Conservation (phyloP, 2,888 invertebrate genomes). For the Oscheius sp. region DNA sequence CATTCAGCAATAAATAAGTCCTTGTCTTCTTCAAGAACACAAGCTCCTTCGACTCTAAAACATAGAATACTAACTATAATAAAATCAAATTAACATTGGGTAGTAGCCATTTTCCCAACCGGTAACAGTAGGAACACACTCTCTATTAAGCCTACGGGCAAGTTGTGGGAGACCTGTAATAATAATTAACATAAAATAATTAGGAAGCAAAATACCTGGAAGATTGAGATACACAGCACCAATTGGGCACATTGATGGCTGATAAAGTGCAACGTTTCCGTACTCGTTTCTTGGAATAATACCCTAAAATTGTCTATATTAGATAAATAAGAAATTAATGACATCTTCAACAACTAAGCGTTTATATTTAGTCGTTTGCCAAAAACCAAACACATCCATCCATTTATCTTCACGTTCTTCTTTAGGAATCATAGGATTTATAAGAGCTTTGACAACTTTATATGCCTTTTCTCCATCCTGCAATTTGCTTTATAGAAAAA, state of each 20-base stretch:
- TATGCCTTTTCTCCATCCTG: constrained; percentile 86
- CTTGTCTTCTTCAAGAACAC: constrained; percentile 88
- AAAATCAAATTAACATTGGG: constrained; percentile 72
- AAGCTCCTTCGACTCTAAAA: constrained; percentile 82
- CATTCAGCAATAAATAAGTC: constrained; percentile 88
- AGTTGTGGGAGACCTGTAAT: constrained; percentile 80
- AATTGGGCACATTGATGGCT: constrained; percentile 76
- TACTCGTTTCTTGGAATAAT: constrained; percentile 93
- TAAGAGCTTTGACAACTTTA: constrained; percentile 83
- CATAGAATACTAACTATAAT: too few relatives aligned
- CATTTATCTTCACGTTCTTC: constrained; percentile 39
- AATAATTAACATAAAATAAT: too few relatives aligned
- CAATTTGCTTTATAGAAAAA: neutral
- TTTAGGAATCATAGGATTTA: constrained; percentile 37
- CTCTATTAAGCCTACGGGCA: constrained; percentile 87
- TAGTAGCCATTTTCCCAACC: constrained; percentile 93
- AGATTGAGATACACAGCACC: constrained; percentile 60
- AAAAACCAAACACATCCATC: constrained; percentile 81
- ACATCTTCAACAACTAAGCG: too few relatives aligned
- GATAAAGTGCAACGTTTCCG: constrained; percentile 95
- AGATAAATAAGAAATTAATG: too few relatives aligned
- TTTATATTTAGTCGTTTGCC: constrained; percentile 92
- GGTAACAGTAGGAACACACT: constrained; percentile 90
- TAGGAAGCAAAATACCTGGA: too few relatives aligned
- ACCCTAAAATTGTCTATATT: constrained; percentile 78